Evolutionary conservation across 2,113 vertebrate genomes (phyloP).

Genomic region (Chloroceryle aenea): DNA sequence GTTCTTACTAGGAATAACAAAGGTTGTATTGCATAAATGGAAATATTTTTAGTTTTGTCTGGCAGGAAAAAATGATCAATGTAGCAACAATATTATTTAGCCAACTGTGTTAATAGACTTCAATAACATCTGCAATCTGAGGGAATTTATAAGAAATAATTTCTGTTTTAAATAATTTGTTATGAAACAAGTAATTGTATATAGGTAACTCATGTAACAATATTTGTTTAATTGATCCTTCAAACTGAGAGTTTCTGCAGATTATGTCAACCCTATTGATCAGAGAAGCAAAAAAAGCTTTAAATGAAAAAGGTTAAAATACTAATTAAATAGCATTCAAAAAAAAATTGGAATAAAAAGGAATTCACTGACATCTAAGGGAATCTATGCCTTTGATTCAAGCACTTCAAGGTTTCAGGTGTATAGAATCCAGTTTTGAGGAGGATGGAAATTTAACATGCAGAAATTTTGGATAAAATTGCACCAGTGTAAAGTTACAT

Average conservation of each 20-base stretch:
- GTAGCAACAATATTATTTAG: not conserved
- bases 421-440: not conserved
- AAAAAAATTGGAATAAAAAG: not conserved
- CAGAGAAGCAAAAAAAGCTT: not conserved
- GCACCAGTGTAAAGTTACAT: not conserved
- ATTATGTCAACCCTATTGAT: not conserved
- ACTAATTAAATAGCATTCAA: not conserved
- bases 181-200: not conserved
- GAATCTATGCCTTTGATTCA: not conserved
- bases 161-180: not conserved
- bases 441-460: not conserved
- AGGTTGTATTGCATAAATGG: not conserved
- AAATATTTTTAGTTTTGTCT: not conserved
- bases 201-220: not conserved
- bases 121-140: not conserved
- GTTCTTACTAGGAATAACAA: not conserved
- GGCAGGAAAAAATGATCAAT: not conserved
- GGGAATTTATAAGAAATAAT: not conserved
- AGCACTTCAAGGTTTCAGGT: not conserved
- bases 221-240: not conserved
- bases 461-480: not conserved
- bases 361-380: not conserved
- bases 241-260: not conserved
- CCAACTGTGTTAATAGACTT: not conserved
- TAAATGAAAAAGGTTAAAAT: not conserved